A percentile compares a stretch with the other conserved stretches of the same genome.
Conservation (phyloP, 2,797 vertebrate species). For the Coreius guichenoti region DNA sequence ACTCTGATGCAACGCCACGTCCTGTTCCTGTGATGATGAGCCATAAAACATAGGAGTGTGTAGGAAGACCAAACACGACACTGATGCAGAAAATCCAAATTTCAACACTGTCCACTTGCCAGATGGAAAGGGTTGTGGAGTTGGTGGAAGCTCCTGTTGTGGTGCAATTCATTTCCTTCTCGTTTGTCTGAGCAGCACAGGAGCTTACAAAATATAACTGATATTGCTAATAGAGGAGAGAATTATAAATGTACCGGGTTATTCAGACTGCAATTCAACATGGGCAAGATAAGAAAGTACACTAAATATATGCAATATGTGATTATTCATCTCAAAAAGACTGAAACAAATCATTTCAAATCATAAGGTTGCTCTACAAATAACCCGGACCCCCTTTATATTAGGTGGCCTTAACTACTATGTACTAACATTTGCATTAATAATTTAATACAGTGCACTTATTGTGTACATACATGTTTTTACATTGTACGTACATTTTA, state of each 20-base stretch:
- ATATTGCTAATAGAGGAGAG: not conserved
- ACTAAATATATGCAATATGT: not conserved
- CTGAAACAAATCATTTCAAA: not conserved
- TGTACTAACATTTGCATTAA: too few relatives aligned
- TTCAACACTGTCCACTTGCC: fast-evolving
- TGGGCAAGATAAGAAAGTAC: not conserved
- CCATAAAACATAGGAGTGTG: slow-evolving; percentile 1
- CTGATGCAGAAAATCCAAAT: not conserved
- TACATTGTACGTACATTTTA: too few relatives aligned
- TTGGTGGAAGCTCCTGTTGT: not conserved
- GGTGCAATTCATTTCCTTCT: not conserved
- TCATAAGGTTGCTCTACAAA: not conserved
- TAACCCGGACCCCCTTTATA: too few relatives aligned
- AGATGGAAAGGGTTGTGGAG: not conserved
- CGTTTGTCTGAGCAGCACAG: not conserved
- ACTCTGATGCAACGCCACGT: not conserved
- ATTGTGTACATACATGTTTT: too few relatives aligned
- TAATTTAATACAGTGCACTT: too few relatives aligned
- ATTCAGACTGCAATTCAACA: not conserved
- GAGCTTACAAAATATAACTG: not conserved
- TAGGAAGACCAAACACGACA: not conserved
- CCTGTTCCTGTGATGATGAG: slow-evolving; percentile 2
- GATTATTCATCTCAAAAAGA: not conserved
- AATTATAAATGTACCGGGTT: not conserved
- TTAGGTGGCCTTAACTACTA: too few relatives aligned